phyloP scores from a whole-genome alignment of 2,113 vertebrate species.

The Tenebrosternarchus preto region DNA sequence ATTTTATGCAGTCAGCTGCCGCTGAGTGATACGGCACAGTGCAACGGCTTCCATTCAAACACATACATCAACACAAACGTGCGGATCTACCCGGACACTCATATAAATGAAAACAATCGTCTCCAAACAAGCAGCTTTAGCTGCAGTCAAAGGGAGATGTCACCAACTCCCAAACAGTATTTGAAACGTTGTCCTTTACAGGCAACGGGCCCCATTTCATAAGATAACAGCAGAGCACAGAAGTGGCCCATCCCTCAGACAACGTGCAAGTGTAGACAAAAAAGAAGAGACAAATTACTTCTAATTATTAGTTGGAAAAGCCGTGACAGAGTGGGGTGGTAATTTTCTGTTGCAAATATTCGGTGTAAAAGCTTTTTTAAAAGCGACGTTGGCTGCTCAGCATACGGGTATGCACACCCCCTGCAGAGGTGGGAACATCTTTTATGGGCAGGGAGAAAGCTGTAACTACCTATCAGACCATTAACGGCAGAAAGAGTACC shows the following conservation, averaged over 20 bases:
- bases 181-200: constrained; percentile 35
- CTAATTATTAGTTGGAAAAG: constrained; percentile 39
- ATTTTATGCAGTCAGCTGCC: constrained; percentile 32
- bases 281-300: constrained; percentile 16
- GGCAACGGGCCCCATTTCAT: neutral
- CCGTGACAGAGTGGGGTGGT: neutral
- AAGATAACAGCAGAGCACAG: constrained; percentile 2
- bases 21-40: constrained; percentile 14
- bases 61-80: constrained; percentile 42
- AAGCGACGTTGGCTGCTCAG: neutral
- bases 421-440: neutral
- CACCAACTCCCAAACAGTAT: constrained; percentile 17
- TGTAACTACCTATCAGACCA: constrained; percentile 37
- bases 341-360: constrained; percentile 20
- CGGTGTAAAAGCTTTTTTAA: constrained; percentile 28
- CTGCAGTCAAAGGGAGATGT: constrained; percentile 27
- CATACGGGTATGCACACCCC: neutral
- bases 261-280: neutral
- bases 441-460: constrained; percentile 22
- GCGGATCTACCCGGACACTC: constrained; percentile 24
- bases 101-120: constrained; percentile 47
- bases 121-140: constrained; percentile 25
- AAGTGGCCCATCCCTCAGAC: constrained; percentile 3
- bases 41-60: constrained; percentile 27
- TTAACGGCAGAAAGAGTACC: constrained; percentile 15